Base-by-base conservation (phyloP, 2,888 invertebrate genomes). In the Griposia aprilina region DNA sequence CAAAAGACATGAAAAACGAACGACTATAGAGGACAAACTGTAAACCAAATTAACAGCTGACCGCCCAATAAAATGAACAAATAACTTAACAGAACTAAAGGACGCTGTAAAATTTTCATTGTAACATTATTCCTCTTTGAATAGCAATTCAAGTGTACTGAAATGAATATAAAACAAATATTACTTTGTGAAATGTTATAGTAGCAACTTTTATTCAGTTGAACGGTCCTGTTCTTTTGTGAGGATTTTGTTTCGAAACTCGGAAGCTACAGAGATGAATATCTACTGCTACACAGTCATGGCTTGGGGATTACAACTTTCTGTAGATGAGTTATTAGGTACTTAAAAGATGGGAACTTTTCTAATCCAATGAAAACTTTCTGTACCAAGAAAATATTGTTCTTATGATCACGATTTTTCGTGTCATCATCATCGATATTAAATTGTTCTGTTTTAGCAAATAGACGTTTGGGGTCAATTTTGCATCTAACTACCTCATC, bases 101-200 rank as follows among this genome's bases (percentile, higher is more conserved):
- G n/a, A 65, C 30, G 48, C 52, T 36, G 30, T 72, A 41, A 65
- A n/a, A 69, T 55, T 83, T 55, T 83, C 72, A 82, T 66, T 73
- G 50, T 36, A 26, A 69, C 62, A 71, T 48, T 73, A 69, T 66
- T 82, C 26, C 23, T 41, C 62, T 79, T 83, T 59, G 52, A 59
- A 70, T 20, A 59, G 10, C 62, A 30, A 67, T 63, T 70, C 65
- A 74, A 83, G 69, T 69, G 59, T 59, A 82, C 55, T 67, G 26
- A 60, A 83, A 74, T 70, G 57, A 62, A 67, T 60, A 26, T 66
- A 70, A 62, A 70, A 52, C 59, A 52, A 72, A 26, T 59, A 50
- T 66, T 48, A 26, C 26, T 80, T 57, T 36, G 45, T 63, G 11
- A 69, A 82, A n/a, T 59, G 59, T 81, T 59, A 65, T 45, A 10